Evolutionary conservation across 35 echinoderm and acorn worm species (phyloP).

Genomic region (Patiria miniata): DNA sequence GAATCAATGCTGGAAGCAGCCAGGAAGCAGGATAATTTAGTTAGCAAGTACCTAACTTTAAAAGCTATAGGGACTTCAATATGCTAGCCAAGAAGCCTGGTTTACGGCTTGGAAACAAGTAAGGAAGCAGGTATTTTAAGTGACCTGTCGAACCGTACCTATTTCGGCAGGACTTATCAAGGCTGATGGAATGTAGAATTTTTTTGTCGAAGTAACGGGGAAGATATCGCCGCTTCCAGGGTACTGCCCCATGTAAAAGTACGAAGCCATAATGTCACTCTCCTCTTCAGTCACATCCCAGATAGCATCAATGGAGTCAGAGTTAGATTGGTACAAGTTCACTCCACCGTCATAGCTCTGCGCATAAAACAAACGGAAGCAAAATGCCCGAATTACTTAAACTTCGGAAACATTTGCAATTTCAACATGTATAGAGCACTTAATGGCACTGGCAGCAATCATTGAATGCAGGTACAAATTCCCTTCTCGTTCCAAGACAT

Average conservation of each 20-base stretch:
- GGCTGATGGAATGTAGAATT: constrained; percentile 2
- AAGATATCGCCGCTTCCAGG: not conserved
- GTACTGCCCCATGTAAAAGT: constrained; percentile 33
- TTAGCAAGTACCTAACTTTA: not conserved
- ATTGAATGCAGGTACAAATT: too few species aligned
- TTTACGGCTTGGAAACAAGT: not conserved
- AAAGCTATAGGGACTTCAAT: not conserved
- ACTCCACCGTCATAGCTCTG: not conserved
- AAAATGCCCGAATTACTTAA: not conserved
- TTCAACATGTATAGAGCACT: not conserved
- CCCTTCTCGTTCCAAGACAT: too few species aligned
- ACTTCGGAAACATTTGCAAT: not conserved
- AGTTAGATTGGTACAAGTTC: not conserved
- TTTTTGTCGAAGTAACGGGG: not conserved
- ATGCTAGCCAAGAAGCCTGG: not conserved
- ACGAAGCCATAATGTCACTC: not conserved
- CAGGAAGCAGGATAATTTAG: not conserved
- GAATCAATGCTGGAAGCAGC: not conserved
- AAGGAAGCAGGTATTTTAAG: not conserved
- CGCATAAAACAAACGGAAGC: not conserved
- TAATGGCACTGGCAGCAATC: too few species aligned
- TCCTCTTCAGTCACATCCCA: not conserved
- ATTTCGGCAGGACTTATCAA: not conserved
- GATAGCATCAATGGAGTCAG: constrained; percentile 1
- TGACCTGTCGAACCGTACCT: not conserved